A percentile compares a stretch with the other conserved stretches of the same genome.
These are phyloP conservation scores for Uloborus plumipes DNA, from an alignment of 2,888 invertebrate genomes.

Conservation along the genomic window DNA sequence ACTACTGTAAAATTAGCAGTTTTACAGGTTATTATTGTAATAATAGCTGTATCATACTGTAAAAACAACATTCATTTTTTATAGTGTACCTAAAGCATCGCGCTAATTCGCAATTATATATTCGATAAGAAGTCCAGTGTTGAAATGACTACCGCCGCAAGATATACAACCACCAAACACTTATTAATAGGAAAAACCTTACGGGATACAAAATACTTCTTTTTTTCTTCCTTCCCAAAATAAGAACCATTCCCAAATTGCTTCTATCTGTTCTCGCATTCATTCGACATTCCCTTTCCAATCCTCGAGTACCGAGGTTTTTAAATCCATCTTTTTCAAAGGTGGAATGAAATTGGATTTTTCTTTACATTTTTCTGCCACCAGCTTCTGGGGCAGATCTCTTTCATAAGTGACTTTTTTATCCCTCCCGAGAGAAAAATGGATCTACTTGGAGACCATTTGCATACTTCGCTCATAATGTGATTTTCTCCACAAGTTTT, in stretches of 20 bases:
- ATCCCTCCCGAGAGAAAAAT: conserved; percentile 48
- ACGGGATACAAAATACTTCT: no score
- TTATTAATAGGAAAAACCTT: no score
- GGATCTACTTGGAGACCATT: conserved; percentile 47
- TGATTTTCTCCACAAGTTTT: conserved; percentile 29
- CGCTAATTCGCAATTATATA: no score
- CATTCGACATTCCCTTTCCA: conserved; percentile 25
- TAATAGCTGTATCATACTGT: no score
- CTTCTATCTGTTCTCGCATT: conserved; percentile 27
- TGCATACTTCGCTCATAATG: conserved; percentile 55
- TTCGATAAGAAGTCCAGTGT: no score
- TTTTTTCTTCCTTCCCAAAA: background rate
- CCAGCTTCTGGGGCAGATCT: background rate
- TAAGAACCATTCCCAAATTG: conserved; percentile 32
- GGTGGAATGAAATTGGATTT: conserved; percentile 41
- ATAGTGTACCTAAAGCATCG: no score
- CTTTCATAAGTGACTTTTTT: conserved; percentile 13
- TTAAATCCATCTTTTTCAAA: conserved; percentile 40
- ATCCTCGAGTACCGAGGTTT: conserved; percentile 20
- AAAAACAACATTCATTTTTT: no score
- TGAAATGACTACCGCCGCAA: no score
- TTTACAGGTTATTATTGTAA: no score
- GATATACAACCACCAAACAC: no score
- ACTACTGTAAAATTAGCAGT: no score
- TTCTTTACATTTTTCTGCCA: conserved; percentile 6